Evolutionary conservation across 2,888 invertebrate species (phyloP).

Genomic region (Aleiodes leptofemur): DNA sequence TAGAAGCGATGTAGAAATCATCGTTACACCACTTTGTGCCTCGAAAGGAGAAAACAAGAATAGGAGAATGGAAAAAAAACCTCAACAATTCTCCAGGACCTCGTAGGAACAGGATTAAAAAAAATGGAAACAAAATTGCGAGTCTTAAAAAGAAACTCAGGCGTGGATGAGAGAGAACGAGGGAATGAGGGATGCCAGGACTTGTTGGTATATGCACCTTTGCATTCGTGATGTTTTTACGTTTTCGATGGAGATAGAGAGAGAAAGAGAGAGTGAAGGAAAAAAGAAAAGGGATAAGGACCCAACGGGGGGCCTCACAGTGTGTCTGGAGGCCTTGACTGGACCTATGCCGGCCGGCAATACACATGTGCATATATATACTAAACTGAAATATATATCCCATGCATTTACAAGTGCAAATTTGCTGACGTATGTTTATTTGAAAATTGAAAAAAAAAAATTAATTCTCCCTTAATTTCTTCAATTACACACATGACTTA

Average conservation of each 20-base stretch:
- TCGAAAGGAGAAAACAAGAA: no score
- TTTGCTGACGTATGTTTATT: background rate
- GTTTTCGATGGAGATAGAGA: conserved; percentile 16
- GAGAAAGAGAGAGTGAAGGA: background rate
- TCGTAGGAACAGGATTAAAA: conserved; percentile 5
- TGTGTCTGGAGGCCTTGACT: conserved; percentile 69
- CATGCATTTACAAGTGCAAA: background rate
- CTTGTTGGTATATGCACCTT: conserved; percentile 39
- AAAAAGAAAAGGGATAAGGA: conserved; percentile 2
- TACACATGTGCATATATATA: conserved; percentile 33
- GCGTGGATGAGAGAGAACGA: conserved; percentile 24
- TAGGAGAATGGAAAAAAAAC: no score
- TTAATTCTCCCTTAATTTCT: conserved; percentile 17
- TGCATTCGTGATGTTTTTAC: conserved; percentile 36
- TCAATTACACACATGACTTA: background rate
- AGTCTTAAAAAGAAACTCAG: conserved; percentile 5
- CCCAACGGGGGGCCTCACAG: conserved; percentile 60
- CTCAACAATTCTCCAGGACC: conserved; percentile 1
- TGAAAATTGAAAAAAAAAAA: background rate
- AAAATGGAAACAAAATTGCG: conserved; percentile 43
- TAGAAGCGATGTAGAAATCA: no score
- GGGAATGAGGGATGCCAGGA: conserved; percentile 12
- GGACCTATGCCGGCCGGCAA: conserved; percentile 56
- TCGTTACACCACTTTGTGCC: no score
- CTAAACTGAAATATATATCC: conserved; percentile 27